phyloP scores from a whole-genome alignment of 2,888 invertebrate species.

The Polydrusus cervinus region DNA sequence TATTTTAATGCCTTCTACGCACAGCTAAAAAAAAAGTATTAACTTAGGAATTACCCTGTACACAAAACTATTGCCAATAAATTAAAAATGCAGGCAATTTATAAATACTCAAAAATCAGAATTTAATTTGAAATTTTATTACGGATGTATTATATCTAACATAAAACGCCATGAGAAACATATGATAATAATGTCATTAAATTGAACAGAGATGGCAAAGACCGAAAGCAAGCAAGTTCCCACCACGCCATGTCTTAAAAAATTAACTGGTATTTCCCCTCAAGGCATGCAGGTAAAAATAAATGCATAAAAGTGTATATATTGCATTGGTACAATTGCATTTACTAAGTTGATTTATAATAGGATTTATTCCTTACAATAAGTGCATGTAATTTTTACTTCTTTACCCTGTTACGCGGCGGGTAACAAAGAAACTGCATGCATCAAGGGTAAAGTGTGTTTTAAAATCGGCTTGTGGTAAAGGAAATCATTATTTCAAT shows the following conservation, averaged over 20 bases:
- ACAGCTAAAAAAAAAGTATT: too few species aligned
- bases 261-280: constrained; percentile 26
- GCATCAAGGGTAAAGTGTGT: constrained; percentile 29
- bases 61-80: too few species aligned
- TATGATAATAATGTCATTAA: not conserved
- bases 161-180: too few species aligned
- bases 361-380: constrained; percentile 31
- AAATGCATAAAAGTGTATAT: constrained; percentile 7
- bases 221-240: not conserved
- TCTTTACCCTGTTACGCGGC: constrained; percentile 12
- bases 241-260: constrained; percentile 10
- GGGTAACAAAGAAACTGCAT: constrained; percentile 26
- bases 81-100: too few species aligned
- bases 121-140: too few species aligned
- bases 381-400: constrained; percentile 24
- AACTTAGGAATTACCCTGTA: too few species aligned
- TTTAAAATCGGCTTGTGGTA: constrained; percentile 26
- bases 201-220: not conserved
- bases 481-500: constrained; percentile 41
- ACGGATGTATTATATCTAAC: too few species aligned
- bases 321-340: not conserved
- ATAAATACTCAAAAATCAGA: too few species aligned
- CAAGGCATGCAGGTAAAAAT: constrained; percentile 2
- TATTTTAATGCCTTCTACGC: too few species aligned
- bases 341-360: constrained; percentile 23